Percentiles rank a stretch among this genome's conserved stretches.
These are phyloP conservation scores for Pollenia amentaria DNA, from an alignment of 2,888 invertebrate species.

Conservation along the genomic window DNA sequence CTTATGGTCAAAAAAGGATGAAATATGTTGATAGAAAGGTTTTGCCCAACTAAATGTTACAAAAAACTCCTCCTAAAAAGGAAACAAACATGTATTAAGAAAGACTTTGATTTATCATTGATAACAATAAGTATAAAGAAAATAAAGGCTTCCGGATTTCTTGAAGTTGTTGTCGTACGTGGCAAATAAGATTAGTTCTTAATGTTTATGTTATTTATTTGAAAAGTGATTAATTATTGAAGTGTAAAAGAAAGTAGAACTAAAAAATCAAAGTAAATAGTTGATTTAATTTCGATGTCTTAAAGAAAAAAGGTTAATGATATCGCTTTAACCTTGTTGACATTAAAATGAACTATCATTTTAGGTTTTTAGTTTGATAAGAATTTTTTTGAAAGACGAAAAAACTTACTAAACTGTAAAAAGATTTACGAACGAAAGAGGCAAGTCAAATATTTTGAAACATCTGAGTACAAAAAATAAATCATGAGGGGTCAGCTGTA, in stretches of 20 bases:
- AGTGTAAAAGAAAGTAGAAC: neutral
- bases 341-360: neutral
- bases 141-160: neutral
- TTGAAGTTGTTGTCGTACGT: slow-evolving; percentile 23
- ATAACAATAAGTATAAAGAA: slow-evolving; percentile 26
- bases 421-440: too few relatives aligned
- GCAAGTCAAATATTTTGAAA: neutral
- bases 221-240: slow-evolving; percentile 58
- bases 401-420: neutral
- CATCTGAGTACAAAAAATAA: neutral
- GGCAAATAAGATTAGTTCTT: slow-evolving; percentile 51
- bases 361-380: neutral
- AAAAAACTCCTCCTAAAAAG: neutral
- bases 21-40: slow-evolving; percentile 38
- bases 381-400: neutral
- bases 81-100: neutral
- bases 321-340: slow-evolving; percentile 10
- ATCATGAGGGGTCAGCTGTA: neutral
- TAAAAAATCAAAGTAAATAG: neutral
- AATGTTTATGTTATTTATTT: slow-evolving; percentile 35
- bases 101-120: slow-evolving; percentile 44
- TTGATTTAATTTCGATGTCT: neutral
- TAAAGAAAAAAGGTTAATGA: slow-evolving; percentile 4
- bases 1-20: neutral
- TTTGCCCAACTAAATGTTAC: neutral